phyloP scores from a whole-genome alignment of 2,888 invertebrate genomes.

The Lasioglossum morio region DNA sequence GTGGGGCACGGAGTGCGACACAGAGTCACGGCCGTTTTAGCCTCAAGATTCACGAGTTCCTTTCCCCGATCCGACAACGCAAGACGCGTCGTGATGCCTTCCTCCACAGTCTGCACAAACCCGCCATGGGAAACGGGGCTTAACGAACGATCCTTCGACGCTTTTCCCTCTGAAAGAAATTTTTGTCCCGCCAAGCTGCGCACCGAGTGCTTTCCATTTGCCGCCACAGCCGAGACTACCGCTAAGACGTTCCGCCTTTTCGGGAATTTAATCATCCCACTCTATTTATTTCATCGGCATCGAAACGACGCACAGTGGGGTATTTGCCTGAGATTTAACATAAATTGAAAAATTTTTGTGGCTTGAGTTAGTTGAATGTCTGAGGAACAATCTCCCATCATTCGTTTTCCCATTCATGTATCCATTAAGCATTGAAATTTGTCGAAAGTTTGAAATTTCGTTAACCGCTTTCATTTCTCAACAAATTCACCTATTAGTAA shows the following conservation, averaged over 20 bases:
- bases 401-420: too few species aligned
- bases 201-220: conserved; percentile 35
- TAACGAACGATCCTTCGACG: conserved; percentile 49
- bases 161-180: conserved; percentile 40
- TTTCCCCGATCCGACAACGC: conserved; percentile 22
- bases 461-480: too few species aligned
- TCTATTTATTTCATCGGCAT: background rate
- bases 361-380: too few species aligned
- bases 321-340: too few species aligned
- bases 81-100: conserved; percentile 26
- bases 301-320: background rate
- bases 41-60: conserved; percentile 51
- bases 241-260: conserved; percentile 18
- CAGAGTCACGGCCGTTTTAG: conserved; percentile 25
- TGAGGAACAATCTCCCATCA: too few species aligned
- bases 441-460: too few species aligned
- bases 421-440: too few species aligned
- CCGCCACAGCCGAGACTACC: conserved; percentile 6
- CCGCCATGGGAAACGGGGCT: conserved; percentile 49
- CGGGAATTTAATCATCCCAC: conserved; percentile 30
- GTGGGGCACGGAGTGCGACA: background rate
- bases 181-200: conserved; percentile 37
- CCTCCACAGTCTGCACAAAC: conserved; percentile 4
- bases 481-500: too few species aligned
- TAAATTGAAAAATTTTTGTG: too few species aligned